These are phyloP conservation scores for Platynereis dumerilii DNA, from an alignment of 2,888 invertebrate genomes.

Conservation along the genomic window DNA sequence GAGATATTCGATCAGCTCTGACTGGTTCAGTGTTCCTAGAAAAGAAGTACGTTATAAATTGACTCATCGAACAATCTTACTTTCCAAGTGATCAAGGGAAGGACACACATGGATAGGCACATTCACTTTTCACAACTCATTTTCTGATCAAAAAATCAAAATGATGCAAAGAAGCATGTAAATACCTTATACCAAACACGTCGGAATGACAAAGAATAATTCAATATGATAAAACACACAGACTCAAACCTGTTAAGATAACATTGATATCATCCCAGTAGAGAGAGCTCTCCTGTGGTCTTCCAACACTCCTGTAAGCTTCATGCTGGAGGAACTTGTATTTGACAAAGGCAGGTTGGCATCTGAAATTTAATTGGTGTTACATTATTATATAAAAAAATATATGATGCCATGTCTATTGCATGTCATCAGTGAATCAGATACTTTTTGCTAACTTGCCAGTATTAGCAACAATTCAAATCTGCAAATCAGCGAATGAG, in stretches of 20 bases:
- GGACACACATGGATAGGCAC: constrained; percentile 56
- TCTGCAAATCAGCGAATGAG: too few species aligned
- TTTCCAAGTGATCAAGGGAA: constrained; percentile 55
- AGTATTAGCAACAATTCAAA: too few species aligned
- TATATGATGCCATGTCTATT: not conserved
- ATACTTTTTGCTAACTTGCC: too few species aligned
- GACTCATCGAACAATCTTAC: too few species aligned
- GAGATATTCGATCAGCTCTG: constrained; percentile 56
- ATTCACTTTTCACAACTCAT: too few species aligned
- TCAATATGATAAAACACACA: too few species aligned
- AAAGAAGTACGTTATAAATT: not conserved
- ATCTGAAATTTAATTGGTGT: constrained; percentile 43
- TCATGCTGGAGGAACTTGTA: constrained; percentile 57
- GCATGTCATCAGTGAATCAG: too few species aligned
- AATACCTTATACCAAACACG: too few species aligned
- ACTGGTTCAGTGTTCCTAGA: constrained; percentile 51
- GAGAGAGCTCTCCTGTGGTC: constrained; percentile 50
- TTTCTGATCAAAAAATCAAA: too few species aligned
- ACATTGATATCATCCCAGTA: constrained; percentile 62
- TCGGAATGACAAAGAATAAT: too few species aligned
- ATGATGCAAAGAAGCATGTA: too few species aligned
- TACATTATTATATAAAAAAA: not conserved
- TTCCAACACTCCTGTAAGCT: constrained; percentile 48
- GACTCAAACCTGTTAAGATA: constrained; percentile 56
- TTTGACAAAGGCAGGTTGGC: constrained; percentile 56